Percentiles rank a stretch among this genome's conserved stretches.
These are phyloP conservation scores for Platypus cylindrus DNA, from an alignment of 2,888 invertebrate genomes.

Conservation along the genomic window DNA sequence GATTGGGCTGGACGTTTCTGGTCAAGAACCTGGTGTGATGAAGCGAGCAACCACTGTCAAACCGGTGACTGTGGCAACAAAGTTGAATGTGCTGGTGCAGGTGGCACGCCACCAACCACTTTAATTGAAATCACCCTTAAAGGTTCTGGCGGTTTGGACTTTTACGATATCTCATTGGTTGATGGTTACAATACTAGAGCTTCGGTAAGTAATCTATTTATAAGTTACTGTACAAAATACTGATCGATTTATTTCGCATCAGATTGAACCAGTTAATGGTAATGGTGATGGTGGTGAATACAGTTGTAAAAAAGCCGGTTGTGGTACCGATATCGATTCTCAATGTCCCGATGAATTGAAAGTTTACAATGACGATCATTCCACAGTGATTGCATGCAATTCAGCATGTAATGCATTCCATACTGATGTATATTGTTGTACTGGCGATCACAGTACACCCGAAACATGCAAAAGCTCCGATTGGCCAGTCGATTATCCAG, in stretches of 20 bases:
- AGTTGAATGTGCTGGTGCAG: conserved; percentile 36
- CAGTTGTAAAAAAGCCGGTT: conserved; percentile 31
- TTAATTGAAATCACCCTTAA: conserved; percentile 36
- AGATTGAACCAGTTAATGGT: conserved; percentile 27
- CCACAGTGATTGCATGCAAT: conserved; percentile 32
- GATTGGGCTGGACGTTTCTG: conserved; percentile 36
- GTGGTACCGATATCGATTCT: conserved; percentile 28
- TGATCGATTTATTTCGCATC: conserved; percentile 11
- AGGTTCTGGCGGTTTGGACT: conserved; percentile 32
- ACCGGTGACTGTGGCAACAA: conserved; percentile 35
- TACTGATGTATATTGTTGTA: conserved; percentile 38
- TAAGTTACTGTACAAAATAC: neutral
- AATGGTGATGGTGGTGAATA: conserved; percentile 27
- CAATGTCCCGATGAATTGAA: conserved; percentile 32
- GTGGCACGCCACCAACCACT: conserved; percentile 34
- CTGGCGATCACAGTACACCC: conserved; percentile 31
- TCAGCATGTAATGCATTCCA: conserved; percentile 37
- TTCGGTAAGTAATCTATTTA: conserved; percentile 19
- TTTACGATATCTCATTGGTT: conserved; percentile 39
- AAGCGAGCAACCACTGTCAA: conserved; percentile 26
- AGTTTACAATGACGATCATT: conserved; percentile 20
- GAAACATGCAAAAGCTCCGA: conserved; percentile 31
- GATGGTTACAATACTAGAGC: conserved; percentile 38
- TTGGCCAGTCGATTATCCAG: conserved; percentile 32
- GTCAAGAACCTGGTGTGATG: conserved; percentile 34